Base-by-base conservation (phyloP, 2,888 invertebrate species). In the Caradrina clavipalpis region DNA sequence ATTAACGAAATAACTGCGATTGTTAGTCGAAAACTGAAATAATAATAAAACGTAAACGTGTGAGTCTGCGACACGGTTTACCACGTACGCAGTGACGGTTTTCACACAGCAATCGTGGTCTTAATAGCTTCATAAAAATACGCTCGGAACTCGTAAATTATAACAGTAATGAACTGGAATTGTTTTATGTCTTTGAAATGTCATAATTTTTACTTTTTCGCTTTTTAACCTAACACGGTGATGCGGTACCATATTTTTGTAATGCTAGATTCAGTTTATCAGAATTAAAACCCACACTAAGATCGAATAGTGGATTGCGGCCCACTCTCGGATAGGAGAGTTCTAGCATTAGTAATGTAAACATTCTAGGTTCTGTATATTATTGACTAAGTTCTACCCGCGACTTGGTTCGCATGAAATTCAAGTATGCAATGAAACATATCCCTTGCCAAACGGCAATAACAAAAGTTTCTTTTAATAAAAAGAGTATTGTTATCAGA, bases 121-220 rank as follows among this genome's bases (percentile, higher is more conserved):
- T 21, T 73, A 72, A 72, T 72, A 56, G 72, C 78, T 72, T 54
- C 78, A 73, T 77, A 62, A 77, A 73, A 78, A 62, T 72, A 72
- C 47, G 51, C 17, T 57, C 8, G 72, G 4, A 42, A 57, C 73
- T 78, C 62, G 47, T 78, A 62, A 45, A 77, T 71, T 49, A 35
- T 57, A 51, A 51, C 19, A 31, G 47, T 60, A 42, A 76, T 70
- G 55, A 53, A 72, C 55, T 47, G 10, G 55, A 53, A 60, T 47
- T n/a, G 31, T 76, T 76, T 68, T 69, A 57, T 57, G n/a, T 69
- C 11, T 47, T 69, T 51, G 4, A n/a, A 59, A 51, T 70, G 45
- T 47, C 42, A 50, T 55, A 15, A 42, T 58, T 54, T 26, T 54
- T 31, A 45, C 54, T 69, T 59, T 55, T 49, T 59, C 3, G 13